Conservation (phyloP, 2,888 invertebrate genomes). For the Myopa tessellatipennis region DNA sequence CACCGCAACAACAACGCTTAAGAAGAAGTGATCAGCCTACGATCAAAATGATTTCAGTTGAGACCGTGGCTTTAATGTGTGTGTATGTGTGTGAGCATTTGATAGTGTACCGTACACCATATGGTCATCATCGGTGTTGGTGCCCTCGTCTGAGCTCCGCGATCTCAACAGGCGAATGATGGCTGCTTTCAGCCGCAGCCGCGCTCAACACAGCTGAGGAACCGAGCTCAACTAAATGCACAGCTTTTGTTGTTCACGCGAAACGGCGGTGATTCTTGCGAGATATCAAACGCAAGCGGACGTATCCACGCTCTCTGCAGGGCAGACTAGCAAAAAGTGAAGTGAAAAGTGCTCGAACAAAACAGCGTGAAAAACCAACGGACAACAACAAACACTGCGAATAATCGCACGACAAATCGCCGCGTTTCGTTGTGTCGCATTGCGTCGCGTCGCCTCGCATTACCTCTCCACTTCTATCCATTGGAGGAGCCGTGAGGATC, state of each 20-base stretch:
- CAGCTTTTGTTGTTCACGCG: slow-evolving; percentile 33
- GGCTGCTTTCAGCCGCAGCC: slow-evolving; percentile 24
- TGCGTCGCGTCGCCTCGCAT: background rate
- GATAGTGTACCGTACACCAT: background rate
- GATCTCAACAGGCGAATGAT: slow-evolving; percentile 20
- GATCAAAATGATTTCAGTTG: slow-evolving; percentile 41
- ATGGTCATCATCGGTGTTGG: slow-evolving; percentile 10
- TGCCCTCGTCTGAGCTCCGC: slow-evolving; percentile 3
- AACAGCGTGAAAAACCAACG: background rate
- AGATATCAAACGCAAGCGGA: slow-evolving; percentile 34
- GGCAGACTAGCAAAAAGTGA: background rate
- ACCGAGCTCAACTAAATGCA: slow-evolving; percentile 11
- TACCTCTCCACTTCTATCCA: background rate
- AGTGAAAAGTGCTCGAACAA: slow-evolving; percentile 15
- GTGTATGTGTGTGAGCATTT: slow-evolving; percentile 21
- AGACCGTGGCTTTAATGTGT: background rate
- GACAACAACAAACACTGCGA: background rate
- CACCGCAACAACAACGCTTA: slow-evolving; percentile 40
- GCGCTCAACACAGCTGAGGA: background rate
- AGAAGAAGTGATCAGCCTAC: slow-evolving; percentile 50
- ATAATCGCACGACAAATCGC: slow-evolving; percentile 1
- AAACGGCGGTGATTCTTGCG: slow-evolving; percentile 32
- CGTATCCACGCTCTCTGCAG: slow-evolving; percentile 22
- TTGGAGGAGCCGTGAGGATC: background rate
- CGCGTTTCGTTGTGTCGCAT: background rate